Evolutionary conservation across 2,113 vertebrate genomes (phyloP), one percentile per base, ranked within the genome.

Genomic region (Trinectes maculatus): DNA sequence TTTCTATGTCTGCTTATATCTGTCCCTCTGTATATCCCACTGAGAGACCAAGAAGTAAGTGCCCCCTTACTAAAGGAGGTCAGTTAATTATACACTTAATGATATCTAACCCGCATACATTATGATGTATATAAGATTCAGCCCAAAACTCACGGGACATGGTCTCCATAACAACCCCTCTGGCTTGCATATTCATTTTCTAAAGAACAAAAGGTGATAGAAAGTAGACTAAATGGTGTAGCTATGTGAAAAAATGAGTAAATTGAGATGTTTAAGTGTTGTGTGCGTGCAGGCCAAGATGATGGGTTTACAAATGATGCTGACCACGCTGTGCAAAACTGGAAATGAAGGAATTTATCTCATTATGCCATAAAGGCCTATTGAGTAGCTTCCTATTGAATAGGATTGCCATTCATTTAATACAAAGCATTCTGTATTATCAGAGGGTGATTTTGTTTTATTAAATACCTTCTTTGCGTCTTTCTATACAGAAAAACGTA

Each of bases 171-270:
- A 55, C 47, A 62, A 59, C 55, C 15, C 0, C 3, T 44, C 48
- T 34, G 29, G 39, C 54, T 69, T 44, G 13, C 43, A 48, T 37
- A 29, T 60, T 55, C 2, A 53, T 70, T 36, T 85, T 39, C 12
- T 5, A 49, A 24, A 52, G 1, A 42, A 26, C 49, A 59, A 24
- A 46, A 19, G 48, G 37, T 60, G 8, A 68, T 21, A 1, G 7
- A 67, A 47, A 52, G 46, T 46, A 44, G 22, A 58, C 7, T 22
- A 37, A 66, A 62, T 64, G 40, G 43, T 22, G 21, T 22, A 9
- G 19, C 8, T 22, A 12, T 43, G 18, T 3, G 40, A 31, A 8
- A 8, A 4, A 31, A 31, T 31, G 8, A 31, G 29, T 4, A 31
- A 31, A 31, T 8, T 31, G 29, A 31, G 8, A 31, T 5, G 4